Conservation (phyloP, 2,888 invertebrate genomes). For the Miltochrista miniata region DNA sequence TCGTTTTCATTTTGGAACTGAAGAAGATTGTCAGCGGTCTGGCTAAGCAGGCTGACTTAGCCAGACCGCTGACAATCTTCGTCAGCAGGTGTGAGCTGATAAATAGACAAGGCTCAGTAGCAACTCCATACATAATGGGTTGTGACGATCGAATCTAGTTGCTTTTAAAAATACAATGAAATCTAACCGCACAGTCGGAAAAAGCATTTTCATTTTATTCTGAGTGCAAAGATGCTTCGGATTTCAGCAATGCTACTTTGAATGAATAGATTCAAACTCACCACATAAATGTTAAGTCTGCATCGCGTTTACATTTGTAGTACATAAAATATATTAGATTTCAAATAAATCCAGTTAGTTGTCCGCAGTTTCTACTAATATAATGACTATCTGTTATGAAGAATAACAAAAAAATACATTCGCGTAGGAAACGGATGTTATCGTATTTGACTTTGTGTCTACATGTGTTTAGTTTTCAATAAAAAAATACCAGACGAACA, state of each 20-base stretch:
- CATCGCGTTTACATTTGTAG: constrained; percentile 1
- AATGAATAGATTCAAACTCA: not conserved
- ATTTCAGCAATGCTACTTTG: not conserved
- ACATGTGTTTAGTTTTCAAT: constrained; percentile 54
- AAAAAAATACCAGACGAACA: constrained; percentile 50
- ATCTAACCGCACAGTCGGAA: no score
- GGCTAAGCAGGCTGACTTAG: no score
- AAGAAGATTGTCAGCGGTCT: no score
- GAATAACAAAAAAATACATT: constrained; percentile 56
- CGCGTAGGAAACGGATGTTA: constrained; percentile 74
- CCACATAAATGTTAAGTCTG: not conserved
- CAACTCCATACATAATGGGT: no score
- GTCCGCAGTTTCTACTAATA: constrained; percentile 17
- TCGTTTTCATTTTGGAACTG: no score
- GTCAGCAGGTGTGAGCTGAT: no score
- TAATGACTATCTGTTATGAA: constrained; percentile 45
- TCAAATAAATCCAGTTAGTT: constrained; percentile 7
- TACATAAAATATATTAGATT: constrained; percentile 13
- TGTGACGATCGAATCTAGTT: no score
- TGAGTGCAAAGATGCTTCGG: no score
- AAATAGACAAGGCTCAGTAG: no score
- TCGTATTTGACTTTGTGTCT: constrained; percentile 61
- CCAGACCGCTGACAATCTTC: no score
- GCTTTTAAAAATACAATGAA: no score
- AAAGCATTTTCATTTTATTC: no score